Conservation (phyloP, 2,113 vertebrate genomes). For the Trinectes maculatus region DNA sequence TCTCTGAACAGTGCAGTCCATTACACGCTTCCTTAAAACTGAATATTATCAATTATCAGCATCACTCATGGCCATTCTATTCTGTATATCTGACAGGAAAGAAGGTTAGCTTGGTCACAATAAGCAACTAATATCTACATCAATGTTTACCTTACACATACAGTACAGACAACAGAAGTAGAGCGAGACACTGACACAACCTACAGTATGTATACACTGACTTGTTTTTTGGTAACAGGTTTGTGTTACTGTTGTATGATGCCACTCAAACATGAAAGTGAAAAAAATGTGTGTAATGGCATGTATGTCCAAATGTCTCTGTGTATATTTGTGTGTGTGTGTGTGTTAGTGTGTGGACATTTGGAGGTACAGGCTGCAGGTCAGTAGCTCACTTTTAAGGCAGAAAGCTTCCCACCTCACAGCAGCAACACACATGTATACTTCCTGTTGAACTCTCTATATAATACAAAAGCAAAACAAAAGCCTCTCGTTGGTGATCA, state of each 20-base stretch:
- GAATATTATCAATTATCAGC: conserved; percentile 47
- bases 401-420: conserved; percentile 43
- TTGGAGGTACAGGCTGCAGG: conserved; percentile 29
- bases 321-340: conserved; percentile 6
- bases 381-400: conserved; percentile 46
- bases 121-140: conserved; percentile 58
- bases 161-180: conserved; percentile 31
- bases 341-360: conserved; percentile 25
- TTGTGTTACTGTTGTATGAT: conserved; percentile 15
- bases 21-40: conserved; percentile 44
- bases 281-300: neutral
- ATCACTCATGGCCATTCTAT: conserved; percentile 26
- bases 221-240: conserved; percentile 60
- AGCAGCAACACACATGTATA: conserved; percentile 38
- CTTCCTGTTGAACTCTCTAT: conserved; percentile 39
- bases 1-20: conserved; percentile 63
- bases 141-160: conserved; percentile 35
- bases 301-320: too few species aligned
- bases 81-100: conserved; percentile 41
- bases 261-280: conserved; percentile 46
- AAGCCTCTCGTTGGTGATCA: conserved; percentile 28
- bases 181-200: conserved; percentile 29
- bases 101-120: conserved; percentile 53
- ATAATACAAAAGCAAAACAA: conserved; percentile 52
- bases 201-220: conserved; percentile 30